Conservation (phyloP, 1,140 invertebrate genomes). For the Dendroctonus ponderosae region DNA sequence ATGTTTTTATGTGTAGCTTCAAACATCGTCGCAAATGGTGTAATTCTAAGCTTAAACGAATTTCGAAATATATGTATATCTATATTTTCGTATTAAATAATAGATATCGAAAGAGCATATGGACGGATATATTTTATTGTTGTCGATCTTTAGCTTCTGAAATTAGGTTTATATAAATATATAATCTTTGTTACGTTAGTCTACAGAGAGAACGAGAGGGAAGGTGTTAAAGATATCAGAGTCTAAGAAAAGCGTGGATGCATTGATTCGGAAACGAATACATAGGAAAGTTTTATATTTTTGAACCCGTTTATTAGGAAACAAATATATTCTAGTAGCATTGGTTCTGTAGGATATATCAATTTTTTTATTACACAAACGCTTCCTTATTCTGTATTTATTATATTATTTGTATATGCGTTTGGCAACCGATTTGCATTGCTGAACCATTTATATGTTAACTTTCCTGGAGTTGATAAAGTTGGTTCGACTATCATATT, state of each 20-base stretch:
- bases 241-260: conserved; percentile 35
- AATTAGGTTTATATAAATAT: conserved; percentile 39
- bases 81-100: conserved; percentile 46
- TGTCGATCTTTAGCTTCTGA: conserved; percentile 43
- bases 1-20: conserved; percentile 46
- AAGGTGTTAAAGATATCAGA: conserved; percentile 42
- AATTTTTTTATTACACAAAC: too few species aligned
- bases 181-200: conserved; percentile 42
- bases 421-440: too few species aligned
- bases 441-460: too few species aligned
- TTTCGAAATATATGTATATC: conserved; percentile 41
- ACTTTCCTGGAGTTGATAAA: too few species aligned
- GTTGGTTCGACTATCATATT: too few species aligned
- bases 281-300: conserved; percentile 21
- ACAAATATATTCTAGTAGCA: background rate
- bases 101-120: conserved; percentile 40
- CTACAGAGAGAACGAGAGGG: conserved; percentile 30
- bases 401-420: too few species aligned
- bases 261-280: conserved; percentile 9
- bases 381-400: too few species aligned
- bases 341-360: too few species aligned
- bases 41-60: conserved; percentile 41
- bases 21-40: conserved; percentile 23
- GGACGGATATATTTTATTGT: conserved; percentile 45
- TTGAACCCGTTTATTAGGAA: conserved; percentile 22